Base-by-base conservation (phyloP, 2,888 invertebrate species). In the Biston stratarius region DNA sequence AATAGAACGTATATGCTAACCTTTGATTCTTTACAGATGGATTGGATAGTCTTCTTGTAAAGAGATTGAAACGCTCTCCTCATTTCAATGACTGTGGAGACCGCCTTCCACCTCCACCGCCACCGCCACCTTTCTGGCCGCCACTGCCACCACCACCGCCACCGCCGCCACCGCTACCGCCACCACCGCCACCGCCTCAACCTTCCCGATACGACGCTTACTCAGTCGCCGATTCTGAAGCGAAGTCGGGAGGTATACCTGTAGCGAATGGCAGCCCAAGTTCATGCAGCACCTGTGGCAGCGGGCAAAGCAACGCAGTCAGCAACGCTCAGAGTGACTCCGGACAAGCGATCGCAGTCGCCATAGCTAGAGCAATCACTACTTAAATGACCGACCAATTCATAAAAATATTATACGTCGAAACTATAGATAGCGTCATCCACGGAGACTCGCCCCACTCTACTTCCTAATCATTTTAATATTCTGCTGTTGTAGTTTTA, bases 241-340 rank as follows among this genome's bases (percentile, higher is more conserved):
- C 12, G 24, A 42, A 42, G 0, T 55, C 55, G 12, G 40, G 24
- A 15, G 53, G 52, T 11, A 12, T 12, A 42, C 38, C 38, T 3
- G n/a, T 15, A 6, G 38, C 11, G 6, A 40, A 40, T 15, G 55
- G 42, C 11, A 5, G 42, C 33, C 12, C 24, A 12, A 42, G 24
- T 14, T 42, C 42, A 6, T 55, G 55, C 42, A 55, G 42, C 12
- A 42, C 55, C 24, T 55, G 55, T 38, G 52, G 52, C n/a, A 14
- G 52, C 42, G 38, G 52, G 0, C 38, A 15, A 15, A 6, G 14
- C 15, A 53, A 38, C 14, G 52, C 52, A 8, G 60, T 85, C 12
- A 89, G 89, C 66, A 88, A 88, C 56, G 86, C 89, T 0, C 66
- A 83, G 15, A 87, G 86, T 70, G 79, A 77, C 0, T 73, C 80